A percentile compares a stretch with the other conserved stretches of the same genome.
These are phyloP conservation scores for Glossophaga mutica DNA, from an alignment of 2,797 vertebrate species.

Conservation along the genomic window DNA sequence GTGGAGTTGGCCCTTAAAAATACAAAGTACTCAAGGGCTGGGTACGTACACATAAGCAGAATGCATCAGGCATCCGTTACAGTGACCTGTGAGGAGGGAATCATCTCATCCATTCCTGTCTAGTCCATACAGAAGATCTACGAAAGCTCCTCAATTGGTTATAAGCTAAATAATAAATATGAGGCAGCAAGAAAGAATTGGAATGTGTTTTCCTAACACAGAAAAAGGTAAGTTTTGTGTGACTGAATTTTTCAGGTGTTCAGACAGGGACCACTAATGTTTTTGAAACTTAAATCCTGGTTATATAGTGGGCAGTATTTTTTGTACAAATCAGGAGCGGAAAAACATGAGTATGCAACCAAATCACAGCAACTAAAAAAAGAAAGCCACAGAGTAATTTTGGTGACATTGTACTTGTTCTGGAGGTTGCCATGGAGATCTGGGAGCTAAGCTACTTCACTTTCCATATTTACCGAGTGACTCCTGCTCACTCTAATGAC, in stretches of 20 bases:
- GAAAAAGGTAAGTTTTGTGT: neutral
- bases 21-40: neutral
- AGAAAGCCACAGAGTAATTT: constrained; percentile 70
- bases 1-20: neutral
- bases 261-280: neutral
- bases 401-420: constrained; percentile 71
- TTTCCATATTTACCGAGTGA: constrained; percentile 67
- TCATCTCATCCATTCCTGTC: neutral
- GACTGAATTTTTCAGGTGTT: constrained; percentile 41
- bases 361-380: constrained; percentile 71
- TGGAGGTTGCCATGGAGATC: constrained; percentile 74
- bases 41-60: neutral
- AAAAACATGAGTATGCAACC: constrained; percentile 62
- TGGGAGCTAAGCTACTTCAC: constrained; percentile 59
- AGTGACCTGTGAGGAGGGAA: neutral
- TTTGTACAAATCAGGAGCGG: constrained; percentile 65
- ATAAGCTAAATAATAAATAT: neutral
- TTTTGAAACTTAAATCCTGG: constrained; percentile 47
- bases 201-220: neutral
- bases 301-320: constrained; percentile 40
- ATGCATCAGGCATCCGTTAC: neutral
- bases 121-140: neutral
- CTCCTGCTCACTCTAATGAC: constrained; percentile 43
- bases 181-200: neutral
- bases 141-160: neutral